These are phyloP conservation scores for Galaxea fascicularis DNA, from an alignment of 92 coral and sea anemone species.

Conservation along the genomic window DNA sequence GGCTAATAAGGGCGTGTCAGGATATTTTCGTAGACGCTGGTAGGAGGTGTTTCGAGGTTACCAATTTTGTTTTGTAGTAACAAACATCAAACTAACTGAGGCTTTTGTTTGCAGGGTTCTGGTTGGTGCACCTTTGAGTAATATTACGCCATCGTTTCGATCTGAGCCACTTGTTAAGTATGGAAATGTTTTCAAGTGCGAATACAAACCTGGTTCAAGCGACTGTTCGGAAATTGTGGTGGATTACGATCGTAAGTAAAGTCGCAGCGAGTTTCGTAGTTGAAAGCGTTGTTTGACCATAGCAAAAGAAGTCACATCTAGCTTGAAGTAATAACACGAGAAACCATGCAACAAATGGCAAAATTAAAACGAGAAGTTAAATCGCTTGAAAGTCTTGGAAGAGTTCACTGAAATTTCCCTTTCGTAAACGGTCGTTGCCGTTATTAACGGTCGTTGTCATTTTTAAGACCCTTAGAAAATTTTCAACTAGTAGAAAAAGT, in stretches of 20 bases:
- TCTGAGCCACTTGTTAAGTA: slow-evolving; percentile 55
- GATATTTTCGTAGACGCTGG: too few species aligned
- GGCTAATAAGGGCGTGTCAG: too few species aligned
- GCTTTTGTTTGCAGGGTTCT: slow-evolving; percentile 56
- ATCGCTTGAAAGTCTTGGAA: too few species aligned
- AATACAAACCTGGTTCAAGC: slow-evolving; percentile 27
- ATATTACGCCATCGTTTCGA: slow-evolving; percentile 43
- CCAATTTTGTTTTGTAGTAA: not conserved
- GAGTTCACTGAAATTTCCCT: too few species aligned
- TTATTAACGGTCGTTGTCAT: too few species aligned
- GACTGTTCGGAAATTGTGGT: slow-evolving; percentile 28
- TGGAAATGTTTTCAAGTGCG: slow-evolving; percentile 73
- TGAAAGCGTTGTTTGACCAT: not conserved
- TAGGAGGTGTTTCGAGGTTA: too few species aligned
- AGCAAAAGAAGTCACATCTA: not conserved
- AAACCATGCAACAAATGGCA: too few species aligned
- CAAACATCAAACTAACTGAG: not conserved
- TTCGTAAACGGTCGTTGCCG: too few species aligned
- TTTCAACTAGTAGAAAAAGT: too few species aligned
- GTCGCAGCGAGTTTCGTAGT: not conserved
- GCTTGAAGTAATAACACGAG: too few species aligned
- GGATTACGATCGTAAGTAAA: slow-evolving; percentile 32
- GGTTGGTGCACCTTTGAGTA: slow-evolving; percentile 77
- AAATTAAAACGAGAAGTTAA: too few species aligned
- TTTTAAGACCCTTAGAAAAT: too few species aligned